These are phyloP conservation scores for Pocillopora damicornis DNA, from an alignment of 64 coral and sea anemone genomes.

Conservation along the genomic window DNA sequence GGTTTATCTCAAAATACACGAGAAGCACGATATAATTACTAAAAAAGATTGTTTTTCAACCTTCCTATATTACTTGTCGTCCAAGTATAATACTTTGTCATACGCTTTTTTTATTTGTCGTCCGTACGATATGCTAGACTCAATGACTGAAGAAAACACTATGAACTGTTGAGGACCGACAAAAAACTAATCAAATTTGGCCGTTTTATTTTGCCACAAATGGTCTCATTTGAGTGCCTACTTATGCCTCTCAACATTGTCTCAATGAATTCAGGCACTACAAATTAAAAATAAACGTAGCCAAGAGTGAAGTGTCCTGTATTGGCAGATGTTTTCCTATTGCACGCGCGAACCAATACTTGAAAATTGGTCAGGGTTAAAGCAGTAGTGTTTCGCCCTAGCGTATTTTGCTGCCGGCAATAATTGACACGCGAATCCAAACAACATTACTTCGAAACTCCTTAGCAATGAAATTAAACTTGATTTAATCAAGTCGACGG, in stretches of 20 bases:
- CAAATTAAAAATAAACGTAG: constrained; percentile 35
- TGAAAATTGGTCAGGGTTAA: not conserved
- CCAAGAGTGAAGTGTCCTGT: constrained; percentile 4
- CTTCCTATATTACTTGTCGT: constrained; percentile 8
- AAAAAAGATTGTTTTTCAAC: constrained; percentile 42
- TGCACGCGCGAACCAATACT: not conserved
- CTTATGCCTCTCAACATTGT: constrained; percentile 7
- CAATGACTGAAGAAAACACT: not conserved
- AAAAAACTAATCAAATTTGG: not conserved
- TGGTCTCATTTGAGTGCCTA: constrained; percentile 10
- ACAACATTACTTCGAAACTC: not conserved
- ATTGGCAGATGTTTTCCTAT: constrained; percentile 20
- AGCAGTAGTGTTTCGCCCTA: not conserved
- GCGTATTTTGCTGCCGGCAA: constrained; percentile 5
- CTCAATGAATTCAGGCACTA: not conserved
- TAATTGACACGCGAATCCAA: not conserved
- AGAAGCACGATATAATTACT: not conserved
- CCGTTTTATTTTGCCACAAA: not conserved
- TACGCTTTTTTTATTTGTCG: not conserved
- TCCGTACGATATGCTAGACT: not conserved
- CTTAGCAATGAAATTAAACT: not conserved
- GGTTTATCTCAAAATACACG: constrained; percentile 22
- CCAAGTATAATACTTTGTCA: constrained; percentile 7
- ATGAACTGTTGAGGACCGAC: not conserved
- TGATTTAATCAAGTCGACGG: not conserved